Percentiles rank a stretch among this genome's conserved stretches.
phyloP scores from a whole-genome alignment of 2,888 invertebrate species.

The Cabera pusaria region DNA sequence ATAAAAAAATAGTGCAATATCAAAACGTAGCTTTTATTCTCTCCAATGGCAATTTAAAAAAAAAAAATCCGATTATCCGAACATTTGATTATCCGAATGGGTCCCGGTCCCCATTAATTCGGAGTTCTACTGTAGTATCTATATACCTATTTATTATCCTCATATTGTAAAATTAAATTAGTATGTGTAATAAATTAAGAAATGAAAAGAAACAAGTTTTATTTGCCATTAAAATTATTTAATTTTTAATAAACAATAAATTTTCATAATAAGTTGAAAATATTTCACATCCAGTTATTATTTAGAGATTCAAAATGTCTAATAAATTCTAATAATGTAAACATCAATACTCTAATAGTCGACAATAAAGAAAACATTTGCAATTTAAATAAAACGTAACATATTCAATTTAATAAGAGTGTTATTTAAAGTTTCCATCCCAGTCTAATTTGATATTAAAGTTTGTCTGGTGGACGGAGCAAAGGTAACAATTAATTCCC shows the following conservation, averaged over 20 bases:
- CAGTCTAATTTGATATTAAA: slow-evolving; percentile 24
- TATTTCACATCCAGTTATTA: slow-evolving; percentile 43
- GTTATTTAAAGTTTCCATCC: slow-evolving; percentile 33
- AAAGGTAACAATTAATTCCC: slow-evolving; percentile 24
- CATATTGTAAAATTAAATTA: too few species aligned
- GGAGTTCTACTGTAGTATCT: too few species aligned
- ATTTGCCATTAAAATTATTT: slow-evolving; percentile 57
- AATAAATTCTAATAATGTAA: slow-evolving; percentile 34
- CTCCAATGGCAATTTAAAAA: too few species aligned
- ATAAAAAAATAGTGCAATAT: too few species aligned
- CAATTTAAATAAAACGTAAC: slow-evolving; percentile 12
- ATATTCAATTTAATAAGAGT: slow-evolving; percentile 13
- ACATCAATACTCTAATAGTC: slow-evolving; percentile 3
- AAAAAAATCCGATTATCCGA: too few species aligned
- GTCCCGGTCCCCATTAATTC: too few species aligned
- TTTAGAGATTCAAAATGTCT: slow-evolving; percentile 43
- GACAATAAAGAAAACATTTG: slow-evolving; percentile 20
- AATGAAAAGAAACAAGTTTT: slow-evolving; percentile 29
- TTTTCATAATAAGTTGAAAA: slow-evolving; percentile 48
- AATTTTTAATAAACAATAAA: slow-evolving; percentile 64
- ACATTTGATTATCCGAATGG: too few species aligned
- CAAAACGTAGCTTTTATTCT: too few species aligned
- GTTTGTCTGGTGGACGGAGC: slow-evolving; percentile 49
- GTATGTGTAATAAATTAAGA: too few species aligned
- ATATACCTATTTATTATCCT: too few species aligned